Percentiles rank a stretch among this genome's conserved stretches.
phyloP scores from a whole-genome alignment of 2,888 invertebrate genomes.

The Thelaira solivaga region DNA sequence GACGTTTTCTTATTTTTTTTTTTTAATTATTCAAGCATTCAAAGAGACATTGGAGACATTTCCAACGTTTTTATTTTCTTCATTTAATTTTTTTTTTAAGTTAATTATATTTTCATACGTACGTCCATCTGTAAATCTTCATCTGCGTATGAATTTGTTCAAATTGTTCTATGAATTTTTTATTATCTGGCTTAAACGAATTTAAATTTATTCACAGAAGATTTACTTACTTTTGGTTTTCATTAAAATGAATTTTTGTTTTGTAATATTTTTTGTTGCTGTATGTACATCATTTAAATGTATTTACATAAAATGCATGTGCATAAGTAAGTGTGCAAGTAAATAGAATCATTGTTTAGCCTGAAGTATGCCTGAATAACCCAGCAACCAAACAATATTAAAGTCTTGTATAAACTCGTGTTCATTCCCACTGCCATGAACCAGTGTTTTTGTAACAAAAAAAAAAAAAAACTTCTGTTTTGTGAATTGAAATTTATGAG shows the following conservation, averaged over 20 bases:
- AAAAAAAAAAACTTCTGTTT: background rate
- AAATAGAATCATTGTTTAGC: too few species aligned
- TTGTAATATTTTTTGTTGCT: constrained; percentile 10
- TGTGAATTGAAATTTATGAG: too few species aligned
- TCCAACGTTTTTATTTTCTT: background rate
- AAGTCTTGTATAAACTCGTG: background rate
- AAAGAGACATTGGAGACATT: constrained; percentile 32
- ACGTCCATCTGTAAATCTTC: background rate
- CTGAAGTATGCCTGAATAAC: constrained; percentile 9
- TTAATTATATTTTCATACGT: constrained; percentile 52
- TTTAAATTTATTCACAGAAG: constrained; percentile 44
- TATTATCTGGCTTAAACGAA: too few species aligned
- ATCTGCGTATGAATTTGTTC: background rate
- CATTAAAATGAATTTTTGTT: background rate
- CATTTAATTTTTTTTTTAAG: constrained; percentile 34
- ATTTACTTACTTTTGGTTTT: constrained; percentile 26
- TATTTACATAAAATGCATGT: background rate
- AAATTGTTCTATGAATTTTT: constrained; percentile 17
- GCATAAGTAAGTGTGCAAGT: background rate
- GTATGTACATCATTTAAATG: constrained; percentile 24
- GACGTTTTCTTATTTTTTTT: too few species aligned
- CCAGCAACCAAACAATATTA: background rate
- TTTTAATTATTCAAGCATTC: too few species aligned
- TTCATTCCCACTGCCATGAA: background rate
- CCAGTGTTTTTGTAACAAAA: background rate